A percentile compares a stretch with the other conserved stretches of the same genome.
Evolutionary conservation across 2,797 vertebrate genomes (phyloP).

Genomic region (Rhinella marina): DNA sequence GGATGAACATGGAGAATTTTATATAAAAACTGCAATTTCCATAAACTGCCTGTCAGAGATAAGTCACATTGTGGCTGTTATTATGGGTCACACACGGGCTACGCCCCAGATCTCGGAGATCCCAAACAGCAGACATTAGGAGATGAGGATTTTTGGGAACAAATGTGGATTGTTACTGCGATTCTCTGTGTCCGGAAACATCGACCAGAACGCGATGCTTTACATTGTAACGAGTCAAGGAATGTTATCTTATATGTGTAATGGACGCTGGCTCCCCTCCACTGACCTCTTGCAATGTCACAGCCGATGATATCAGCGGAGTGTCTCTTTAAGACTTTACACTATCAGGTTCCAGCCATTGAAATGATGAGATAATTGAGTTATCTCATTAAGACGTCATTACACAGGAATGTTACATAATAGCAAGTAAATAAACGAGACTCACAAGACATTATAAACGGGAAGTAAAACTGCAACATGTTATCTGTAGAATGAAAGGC

Average conservation of each 20-base stretch:
- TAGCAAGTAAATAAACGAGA: neutral
- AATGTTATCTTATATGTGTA: neutral
- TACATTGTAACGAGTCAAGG: neutral
- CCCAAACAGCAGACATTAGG: too few relatives aligned
- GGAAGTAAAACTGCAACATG: neutral
- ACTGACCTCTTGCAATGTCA: slow-evolving; percentile 26
- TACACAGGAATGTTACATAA: neutral
- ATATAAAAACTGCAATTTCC: too few relatives aligned
- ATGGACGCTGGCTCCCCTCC: neutral
- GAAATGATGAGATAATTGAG: neutral
- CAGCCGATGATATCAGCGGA: slow-evolving; percentile 10
- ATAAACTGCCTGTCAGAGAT: too few relatives aligned
- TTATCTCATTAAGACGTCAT: slow-evolving; percentile 2
- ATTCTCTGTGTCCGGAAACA: too few relatives aligned
- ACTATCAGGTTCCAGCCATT: slow-evolving; percentile 1
- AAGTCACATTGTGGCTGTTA: too few relatives aligned
- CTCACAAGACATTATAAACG: neutral
- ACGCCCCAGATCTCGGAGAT: too few relatives aligned
- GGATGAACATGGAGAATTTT: too few relatives aligned
- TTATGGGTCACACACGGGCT: too few relatives aligned
- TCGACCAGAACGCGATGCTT: neutral
- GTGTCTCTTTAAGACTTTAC: neutral
- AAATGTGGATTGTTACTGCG: too few relatives aligned
- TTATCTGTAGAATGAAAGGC: neutral
- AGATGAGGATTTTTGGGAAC: too few relatives aligned